Conservation (phyloP, 1,140 invertebrate genomes). For the Andricus grossulariae region DNA sequence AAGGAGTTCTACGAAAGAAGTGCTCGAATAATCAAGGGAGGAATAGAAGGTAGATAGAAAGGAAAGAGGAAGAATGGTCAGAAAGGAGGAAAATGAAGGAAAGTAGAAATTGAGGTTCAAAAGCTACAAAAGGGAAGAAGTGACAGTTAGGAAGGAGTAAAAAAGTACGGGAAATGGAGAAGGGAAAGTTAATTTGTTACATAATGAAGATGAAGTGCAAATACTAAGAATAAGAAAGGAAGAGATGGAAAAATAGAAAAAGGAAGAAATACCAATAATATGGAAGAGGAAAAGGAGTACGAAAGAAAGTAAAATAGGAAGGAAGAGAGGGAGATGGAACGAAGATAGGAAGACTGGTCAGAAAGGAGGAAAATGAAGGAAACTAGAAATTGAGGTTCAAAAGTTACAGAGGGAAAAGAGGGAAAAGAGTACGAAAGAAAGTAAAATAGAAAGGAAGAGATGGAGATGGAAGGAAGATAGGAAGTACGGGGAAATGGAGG, state of each 20-base stretch:
- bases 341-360: background rate
- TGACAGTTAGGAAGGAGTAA: background rate
- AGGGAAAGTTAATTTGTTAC: background rate
- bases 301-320: conserved; percentile 7
- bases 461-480: conserved; percentile 11
- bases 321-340: conserved; percentile 15
- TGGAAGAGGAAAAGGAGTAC: background rate
- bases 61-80: background rate
- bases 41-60: background rate
- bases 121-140: background rate
- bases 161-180: background rate
- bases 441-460: background rate
- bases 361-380: background rate
- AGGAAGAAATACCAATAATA: background rate
- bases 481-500: background rate
- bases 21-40: background rate
- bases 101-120: background rate
- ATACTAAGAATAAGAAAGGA: background rate
- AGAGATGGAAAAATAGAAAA: background rate
- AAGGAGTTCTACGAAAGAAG: background rate
- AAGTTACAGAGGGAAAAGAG: too few relatives aligned
- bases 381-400: background rate
- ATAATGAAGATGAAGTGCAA: background rate
- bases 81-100: background rate
- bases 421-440: background rate